Percentiles rank a stretch among this genome's conserved stretches.
Conservation (phyloP, 2,113 vertebrate genomes). For the Chaetodon trifascialis region DNA sequence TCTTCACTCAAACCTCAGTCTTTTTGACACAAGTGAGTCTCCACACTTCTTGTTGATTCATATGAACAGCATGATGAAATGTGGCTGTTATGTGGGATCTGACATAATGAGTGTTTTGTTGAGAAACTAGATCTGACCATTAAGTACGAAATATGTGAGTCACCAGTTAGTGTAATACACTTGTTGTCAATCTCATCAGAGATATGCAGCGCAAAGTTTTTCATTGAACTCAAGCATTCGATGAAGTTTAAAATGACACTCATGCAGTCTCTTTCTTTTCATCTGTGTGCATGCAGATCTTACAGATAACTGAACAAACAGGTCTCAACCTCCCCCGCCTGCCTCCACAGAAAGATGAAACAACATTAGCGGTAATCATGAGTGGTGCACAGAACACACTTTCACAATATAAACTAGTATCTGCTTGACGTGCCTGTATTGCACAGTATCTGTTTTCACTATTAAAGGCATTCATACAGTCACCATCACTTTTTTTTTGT, state of each 20-base stretch:
- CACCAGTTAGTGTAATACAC: not conserved
- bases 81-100: not conserved
- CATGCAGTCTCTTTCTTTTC: not conserved
- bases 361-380: constrained; percentile 71
- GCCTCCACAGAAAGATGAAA: constrained; percentile 39
- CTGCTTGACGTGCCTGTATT: constrained; percentile 2
- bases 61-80: not conserved
- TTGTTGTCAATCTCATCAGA: not conserved
- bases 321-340: constrained; percentile 70
- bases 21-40: not conserved
- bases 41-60: constrained; percentile 2
- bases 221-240: not conserved
- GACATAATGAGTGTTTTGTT: not conserved
- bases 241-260: not conserved
- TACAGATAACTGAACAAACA: constrained; percentile 54
- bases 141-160: not conserved
- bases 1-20: not conserved
- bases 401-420: not conserved
- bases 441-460: constrained; percentile 17
- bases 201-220: not conserved
- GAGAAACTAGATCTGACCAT: not conserved
- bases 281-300: constrained; percentile 58
- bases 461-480: not conserved
- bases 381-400: not conserved
- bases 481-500: not conserved